Conservation (phyloP, 2,888 invertebrate genomes). For the Protonemura montana region DNA sequence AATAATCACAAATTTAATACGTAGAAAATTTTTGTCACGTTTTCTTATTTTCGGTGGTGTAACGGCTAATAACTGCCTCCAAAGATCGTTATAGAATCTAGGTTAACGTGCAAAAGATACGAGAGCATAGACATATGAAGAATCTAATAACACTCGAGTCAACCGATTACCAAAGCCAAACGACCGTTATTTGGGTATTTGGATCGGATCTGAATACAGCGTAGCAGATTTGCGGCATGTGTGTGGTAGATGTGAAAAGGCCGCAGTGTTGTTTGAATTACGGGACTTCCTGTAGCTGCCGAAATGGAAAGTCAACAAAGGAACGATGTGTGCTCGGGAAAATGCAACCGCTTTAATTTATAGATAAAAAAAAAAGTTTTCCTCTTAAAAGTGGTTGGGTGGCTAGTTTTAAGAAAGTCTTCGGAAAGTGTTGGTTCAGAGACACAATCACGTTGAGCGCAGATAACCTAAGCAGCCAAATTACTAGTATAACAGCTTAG, state of each 20-base stretch:
- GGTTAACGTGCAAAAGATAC: slow-evolving; percentile 30
- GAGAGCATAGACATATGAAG: slow-evolving; percentile 13
- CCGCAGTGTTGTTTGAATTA: slow-evolving; percentile 19
- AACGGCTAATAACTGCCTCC: slow-evolving; percentile 31
- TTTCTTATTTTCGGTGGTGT: slow-evolving; percentile 18
- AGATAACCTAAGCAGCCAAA: not conserved
- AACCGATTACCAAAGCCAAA: not conserved
- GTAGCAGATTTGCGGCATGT: slow-evolving; percentile 2
- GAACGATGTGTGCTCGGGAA: not conserved
- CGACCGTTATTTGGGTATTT: slow-evolving; percentile 1
- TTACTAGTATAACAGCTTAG: not conserved
- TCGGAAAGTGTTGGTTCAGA: not conserved
- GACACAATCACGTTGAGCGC: not conserved
- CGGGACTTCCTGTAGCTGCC: slow-evolving; percentile 15
- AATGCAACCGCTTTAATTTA: slow-evolving; percentile 7
- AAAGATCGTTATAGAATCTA: slow-evolving; percentile 5
- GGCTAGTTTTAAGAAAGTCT: not conserved
- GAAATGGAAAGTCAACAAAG: slow-evolving; percentile 31
- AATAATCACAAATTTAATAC: slow-evolving; percentile 34
- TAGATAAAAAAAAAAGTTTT: slow-evolving; percentile 9
- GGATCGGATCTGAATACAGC: not conserved
- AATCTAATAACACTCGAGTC: slow-evolving; percentile 28
- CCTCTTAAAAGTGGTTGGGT: not conserved
- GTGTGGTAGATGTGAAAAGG: not conserved
- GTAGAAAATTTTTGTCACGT: slow-evolving; percentile 26